Percentiles rank a stretch among this genome's conserved stretches.
Conservation (phyloP, 2,888 invertebrate genomes). For the Andricus quercusramuli region DNA sequence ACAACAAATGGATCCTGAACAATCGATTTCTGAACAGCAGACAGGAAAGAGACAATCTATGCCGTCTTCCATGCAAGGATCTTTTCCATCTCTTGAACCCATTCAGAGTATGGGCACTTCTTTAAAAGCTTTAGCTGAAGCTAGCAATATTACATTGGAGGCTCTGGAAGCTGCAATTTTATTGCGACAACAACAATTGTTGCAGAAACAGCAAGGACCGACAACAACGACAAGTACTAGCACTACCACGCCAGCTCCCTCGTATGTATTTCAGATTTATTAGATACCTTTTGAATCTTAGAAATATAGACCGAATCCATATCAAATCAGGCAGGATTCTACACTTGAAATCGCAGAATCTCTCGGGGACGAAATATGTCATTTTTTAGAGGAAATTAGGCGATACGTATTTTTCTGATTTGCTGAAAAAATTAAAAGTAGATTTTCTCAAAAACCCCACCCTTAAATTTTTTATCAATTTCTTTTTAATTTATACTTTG, state of each 20-base stretch:
- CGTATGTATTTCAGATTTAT: constrained; percentile 61
- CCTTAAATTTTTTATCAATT: no score
- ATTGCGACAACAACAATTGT: constrained; percentile 85
- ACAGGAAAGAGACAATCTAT: constrained; percentile 66
- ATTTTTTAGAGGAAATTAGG: no score
- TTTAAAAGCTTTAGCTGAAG: constrained; percentile 82
- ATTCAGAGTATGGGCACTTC: constrained; percentile 79
- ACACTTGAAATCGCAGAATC: no score
- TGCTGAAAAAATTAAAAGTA: no score
- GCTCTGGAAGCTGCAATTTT: constrained; percentile 88
- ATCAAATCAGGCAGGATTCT: no score
- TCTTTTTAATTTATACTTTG: no score
- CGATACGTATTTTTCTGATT: no score
- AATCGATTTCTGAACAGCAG: constrained; percentile 58
- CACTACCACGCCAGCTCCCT: constrained; percentile 71
- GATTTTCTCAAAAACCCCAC: no score
- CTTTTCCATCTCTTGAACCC: constrained; percentile 67
- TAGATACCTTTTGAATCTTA: neutral
- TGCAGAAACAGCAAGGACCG: constrained; percentile 81
- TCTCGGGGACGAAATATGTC: no score
- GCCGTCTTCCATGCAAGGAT: constrained; percentile 33
- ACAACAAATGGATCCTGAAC: constrained; percentile 62
- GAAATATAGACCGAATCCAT: no score
- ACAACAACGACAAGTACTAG: constrained; percentile 79
- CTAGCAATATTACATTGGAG: constrained; percentile 89